phyloP scores from a whole-genome alignment of 2,888 invertebrate genomes.

The Mamestra brassicae region DNA sequence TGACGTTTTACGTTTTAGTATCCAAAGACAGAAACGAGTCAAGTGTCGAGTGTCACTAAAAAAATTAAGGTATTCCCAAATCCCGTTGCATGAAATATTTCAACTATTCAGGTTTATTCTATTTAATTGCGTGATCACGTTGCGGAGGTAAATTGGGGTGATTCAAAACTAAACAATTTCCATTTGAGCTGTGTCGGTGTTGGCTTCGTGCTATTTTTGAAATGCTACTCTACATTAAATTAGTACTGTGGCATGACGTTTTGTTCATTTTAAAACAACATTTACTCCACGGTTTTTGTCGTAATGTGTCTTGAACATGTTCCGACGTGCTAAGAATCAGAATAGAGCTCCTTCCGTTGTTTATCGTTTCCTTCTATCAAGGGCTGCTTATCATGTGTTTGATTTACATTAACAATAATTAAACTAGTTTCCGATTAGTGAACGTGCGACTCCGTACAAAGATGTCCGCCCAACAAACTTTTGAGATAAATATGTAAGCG shows the following conservation, averaged over 20 bases:
- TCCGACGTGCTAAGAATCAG: conserved; percentile 70
- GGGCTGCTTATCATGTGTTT: conserved; percentile 60
- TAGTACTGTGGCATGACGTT: conserved; percentile 53
- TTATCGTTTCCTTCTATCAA: conserved; percentile 65
- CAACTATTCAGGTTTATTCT: background rate
- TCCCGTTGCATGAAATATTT: conserved; percentile 1
- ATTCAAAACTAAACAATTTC: conserved; percentile 60
- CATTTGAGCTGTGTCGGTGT: conserved; percentile 55
- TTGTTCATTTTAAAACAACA: conserved; percentile 65
- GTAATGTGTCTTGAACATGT: conserved; percentile 59
- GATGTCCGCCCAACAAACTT: conserved; percentile 30
- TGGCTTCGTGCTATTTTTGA: conserved; percentile 66
- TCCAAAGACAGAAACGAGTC: background rate
- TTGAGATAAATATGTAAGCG: conserved; percentile 17
- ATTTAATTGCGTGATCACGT: conserved; percentile 7
- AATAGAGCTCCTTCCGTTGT: conserved; percentile 70
- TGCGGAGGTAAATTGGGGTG: conserved; percentile 43
- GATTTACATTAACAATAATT: conserved; percentile 59
- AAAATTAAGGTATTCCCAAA: background rate
- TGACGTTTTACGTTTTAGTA: conserved; percentile 7
- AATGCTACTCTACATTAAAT: conserved; percentile 62
- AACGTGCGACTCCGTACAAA: conserved; percentile 12
- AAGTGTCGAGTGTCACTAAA: background rate
- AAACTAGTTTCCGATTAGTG: conserved; percentile 39
- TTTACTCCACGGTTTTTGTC: conserved; percentile 61